These are phyloP conservation scores for Phrynocephalus guinanensis DNA, from an alignment of 2,797 vertebrate species.

Conservation along the genomic window DNA sequence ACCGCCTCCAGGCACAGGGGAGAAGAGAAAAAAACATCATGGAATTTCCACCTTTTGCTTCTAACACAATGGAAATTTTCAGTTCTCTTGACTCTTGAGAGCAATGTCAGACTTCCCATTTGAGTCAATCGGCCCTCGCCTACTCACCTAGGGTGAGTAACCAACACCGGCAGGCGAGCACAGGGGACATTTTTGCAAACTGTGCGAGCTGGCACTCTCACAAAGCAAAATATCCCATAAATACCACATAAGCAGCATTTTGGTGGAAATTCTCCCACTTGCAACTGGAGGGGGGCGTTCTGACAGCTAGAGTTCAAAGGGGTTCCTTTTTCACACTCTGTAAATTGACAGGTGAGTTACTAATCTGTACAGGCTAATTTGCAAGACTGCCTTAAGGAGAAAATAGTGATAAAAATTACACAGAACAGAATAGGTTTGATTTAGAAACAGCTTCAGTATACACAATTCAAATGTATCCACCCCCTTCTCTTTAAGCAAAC, in stretches of 20 bases:
- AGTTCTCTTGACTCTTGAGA: not conserved
- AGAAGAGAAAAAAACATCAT: not conserved
- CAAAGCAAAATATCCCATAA: not conserved
- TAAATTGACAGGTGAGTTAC: not conserved
- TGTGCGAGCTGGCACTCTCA: not conserved
- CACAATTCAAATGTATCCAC: not conserved
- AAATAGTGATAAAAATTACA: not conserved
- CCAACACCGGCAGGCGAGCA: not conserved
- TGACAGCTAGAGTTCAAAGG: not conserved
- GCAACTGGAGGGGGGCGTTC: not conserved
- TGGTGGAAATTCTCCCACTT: not conserved
- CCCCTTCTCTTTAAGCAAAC: not conserved
- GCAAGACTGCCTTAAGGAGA: not conserved
- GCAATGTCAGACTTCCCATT: slow-evolving; percentile 27
- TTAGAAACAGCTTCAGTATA: not conserved
- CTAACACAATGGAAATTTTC: slow-evolving; percentile 14
- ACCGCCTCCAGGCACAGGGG: not conserved
- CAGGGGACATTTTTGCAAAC: not conserved
- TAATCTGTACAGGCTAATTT: not conserved
- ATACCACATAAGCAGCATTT: not conserved
- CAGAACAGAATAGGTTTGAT: too few relatives aligned
- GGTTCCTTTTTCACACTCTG: not conserved
- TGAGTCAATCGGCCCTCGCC: not conserved
- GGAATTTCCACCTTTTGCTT: slow-evolving; percentile 9
- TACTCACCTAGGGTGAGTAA: not conserved